These are phyloP conservation scores for Cephus spinipes DNA, from an alignment of 2,888 invertebrate species.

Conservation along the genomic window DNA sequence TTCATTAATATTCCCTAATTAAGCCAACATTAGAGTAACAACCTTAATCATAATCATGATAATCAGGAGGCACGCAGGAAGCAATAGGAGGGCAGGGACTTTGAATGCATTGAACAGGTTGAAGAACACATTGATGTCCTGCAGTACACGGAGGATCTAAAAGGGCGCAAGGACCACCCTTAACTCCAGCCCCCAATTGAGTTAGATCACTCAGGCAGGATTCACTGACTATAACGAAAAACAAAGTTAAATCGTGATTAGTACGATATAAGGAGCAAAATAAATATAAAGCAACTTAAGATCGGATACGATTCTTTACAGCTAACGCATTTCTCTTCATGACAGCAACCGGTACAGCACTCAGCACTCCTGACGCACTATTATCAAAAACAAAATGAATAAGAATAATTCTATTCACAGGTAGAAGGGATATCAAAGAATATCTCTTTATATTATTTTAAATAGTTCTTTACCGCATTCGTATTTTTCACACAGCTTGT, in stretches of 20 bases:
- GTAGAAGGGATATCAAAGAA: not conserved
- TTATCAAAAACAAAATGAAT: conserved; percentile 12
- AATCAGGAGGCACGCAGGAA: conserved; percentile 39
- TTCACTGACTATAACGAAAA: conserved; percentile 28
- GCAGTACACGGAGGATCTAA: conserved; percentile 37
- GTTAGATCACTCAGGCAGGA: conserved; percentile 34
- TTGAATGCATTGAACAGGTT: conserved; percentile 34
- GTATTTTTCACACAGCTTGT: conserved; percentile 1
- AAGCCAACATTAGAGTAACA: not conserved
- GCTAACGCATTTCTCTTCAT: conserved; percentile 37
- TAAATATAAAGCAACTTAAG: not conserved
- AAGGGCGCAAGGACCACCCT: conserved; percentile 36
- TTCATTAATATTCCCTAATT: not conserved
- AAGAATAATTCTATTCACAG: not conserved
- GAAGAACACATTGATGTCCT: conserved; percentile 36
- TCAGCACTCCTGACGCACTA: conserved; percentile 40
- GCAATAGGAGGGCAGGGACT: conserved; percentile 41
- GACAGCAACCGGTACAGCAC: conserved; percentile 43
- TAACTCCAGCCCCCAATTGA: conserved; percentile 31
- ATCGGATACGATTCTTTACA: conserved; percentile 30
- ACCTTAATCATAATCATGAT: conserved; percentile 34
- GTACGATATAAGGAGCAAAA: not conserved
- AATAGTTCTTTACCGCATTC: not conserved
- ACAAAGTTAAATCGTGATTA: not conserved
- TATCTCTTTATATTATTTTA: not conserved